Conservation (phyloP, 2,797 vertebrate genomes). For the Gymnothorax reevesii region DNA sequence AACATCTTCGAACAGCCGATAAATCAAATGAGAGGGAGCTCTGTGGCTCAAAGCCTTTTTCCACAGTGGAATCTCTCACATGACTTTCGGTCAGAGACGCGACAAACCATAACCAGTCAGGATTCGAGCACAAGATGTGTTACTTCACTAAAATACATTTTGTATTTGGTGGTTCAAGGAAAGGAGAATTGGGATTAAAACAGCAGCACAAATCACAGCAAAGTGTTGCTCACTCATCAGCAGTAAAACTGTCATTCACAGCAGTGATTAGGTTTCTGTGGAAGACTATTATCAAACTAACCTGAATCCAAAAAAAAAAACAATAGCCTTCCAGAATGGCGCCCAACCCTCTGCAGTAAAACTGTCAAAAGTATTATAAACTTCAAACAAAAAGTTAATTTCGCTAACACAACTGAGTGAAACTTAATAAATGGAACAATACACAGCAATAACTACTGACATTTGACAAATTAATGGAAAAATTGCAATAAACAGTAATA, state of each 20-base stretch:
- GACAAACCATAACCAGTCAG: not conserved
- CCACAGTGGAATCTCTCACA: not conserved
- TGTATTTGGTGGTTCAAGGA: not conserved
- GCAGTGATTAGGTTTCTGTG: not conserved
- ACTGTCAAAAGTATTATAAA: not conserved
- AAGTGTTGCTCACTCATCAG: not conserved
- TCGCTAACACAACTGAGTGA: not conserved
- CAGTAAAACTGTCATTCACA: not conserved
- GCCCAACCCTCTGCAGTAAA: not conserved
- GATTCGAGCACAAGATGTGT: not conserved
- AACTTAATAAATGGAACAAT: not conserved
- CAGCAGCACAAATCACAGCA: not conserved
- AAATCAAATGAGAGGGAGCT: conserved; percentile 3
- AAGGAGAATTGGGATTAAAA: not conserved
- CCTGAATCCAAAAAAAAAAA: not conserved
- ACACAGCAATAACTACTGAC: too few species aligned
- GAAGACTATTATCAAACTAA: not conserved
- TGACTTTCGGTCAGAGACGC: not conserved
- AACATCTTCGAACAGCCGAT: not conserved
- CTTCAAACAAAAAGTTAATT: not conserved
- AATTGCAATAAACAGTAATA: too few species aligned
- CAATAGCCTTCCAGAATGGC: not conserved
- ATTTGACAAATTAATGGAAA: too few species aligned
- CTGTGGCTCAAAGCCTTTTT: not conserved
- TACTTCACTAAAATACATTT: not conserved